Evolutionary conservation across 1,140 invertebrate genomes (phyloP).

Genomic region (Drosophila bocki): DNA sequence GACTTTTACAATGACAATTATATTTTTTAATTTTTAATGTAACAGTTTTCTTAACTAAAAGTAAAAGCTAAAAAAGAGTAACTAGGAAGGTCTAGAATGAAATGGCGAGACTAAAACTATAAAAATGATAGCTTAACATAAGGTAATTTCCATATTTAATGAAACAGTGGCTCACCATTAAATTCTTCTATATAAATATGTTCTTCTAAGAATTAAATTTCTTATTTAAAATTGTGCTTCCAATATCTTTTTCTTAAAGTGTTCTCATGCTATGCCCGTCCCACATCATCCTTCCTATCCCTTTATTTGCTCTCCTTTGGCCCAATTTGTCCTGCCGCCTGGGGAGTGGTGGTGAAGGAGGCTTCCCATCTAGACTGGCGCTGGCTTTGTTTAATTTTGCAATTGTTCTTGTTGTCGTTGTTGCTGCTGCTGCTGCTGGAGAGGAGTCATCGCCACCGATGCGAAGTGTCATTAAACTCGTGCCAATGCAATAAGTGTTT

Average conservation of each 20-base stretch:
- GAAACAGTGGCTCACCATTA: background rate
- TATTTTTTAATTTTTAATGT: no score
- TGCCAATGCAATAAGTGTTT: conserved; percentile 57
- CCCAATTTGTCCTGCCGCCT: conserved; percentile 34
- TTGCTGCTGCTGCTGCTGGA: background rate
- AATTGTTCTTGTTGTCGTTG: conserved; percentile 33
- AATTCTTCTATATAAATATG: background rate
- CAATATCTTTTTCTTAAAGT: background rate
- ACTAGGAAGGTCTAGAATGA: background rate
- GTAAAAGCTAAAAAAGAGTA: background rate
- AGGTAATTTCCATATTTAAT: background rate
- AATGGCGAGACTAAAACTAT: background rate
- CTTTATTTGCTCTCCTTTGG: conserved; percentile 35
- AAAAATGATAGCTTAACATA: background rate
- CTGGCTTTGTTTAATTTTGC: conserved; percentile 58
- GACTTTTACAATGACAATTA: background rate
- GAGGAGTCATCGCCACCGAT: conserved; percentile 49
- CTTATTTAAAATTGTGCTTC: no score
- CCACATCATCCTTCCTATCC: conserved; percentile 2
- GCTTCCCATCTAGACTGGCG: conserved; percentile 9
- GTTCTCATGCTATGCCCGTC: background rate
- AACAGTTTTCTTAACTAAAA: no score
- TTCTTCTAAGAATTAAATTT: background rate
- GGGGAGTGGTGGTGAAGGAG: background rate
- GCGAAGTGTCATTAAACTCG: conserved; percentile 57